A percentile compares a stretch with the other conserved stretches of the same genome.
These are phyloP conservation scores for Strix uralensis DNA, from an alignment of 2,113 vertebrate species.

Conservation along the genomic window DNA sequence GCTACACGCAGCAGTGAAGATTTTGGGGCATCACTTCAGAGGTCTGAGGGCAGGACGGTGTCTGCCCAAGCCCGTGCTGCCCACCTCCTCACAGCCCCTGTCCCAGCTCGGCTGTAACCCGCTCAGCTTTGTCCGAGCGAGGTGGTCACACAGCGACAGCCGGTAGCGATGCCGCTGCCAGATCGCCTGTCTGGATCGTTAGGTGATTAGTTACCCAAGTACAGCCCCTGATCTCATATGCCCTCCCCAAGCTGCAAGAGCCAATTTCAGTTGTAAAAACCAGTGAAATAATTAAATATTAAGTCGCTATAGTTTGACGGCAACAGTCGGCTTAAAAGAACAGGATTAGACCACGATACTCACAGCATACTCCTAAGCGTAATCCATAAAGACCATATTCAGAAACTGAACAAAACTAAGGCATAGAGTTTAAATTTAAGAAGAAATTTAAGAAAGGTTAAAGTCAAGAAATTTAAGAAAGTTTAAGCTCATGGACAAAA, in stretches of 20 bases:
- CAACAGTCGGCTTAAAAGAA: neutral
- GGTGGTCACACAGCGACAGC: neutral
- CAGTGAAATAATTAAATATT: neutral
- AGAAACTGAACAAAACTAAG: neutral
- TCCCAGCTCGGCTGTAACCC: neutral
- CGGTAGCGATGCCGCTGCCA: rapidly evolving
- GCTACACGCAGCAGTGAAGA: neutral
- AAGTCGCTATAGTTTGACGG: neutral
- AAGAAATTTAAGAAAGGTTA: neutral
- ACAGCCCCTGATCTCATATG: neutral
- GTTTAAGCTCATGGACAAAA: neutral
- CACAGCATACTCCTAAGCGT: neutral
- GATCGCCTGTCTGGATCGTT: rapidly evolving
- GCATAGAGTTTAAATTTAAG: neutral
- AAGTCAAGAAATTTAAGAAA: neutral
- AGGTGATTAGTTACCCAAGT: neutral
- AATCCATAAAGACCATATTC: neutral
- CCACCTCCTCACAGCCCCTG: neutral
- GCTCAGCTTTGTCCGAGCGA: rapidly evolving
- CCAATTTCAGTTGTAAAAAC: neutral
- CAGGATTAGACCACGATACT: neutral
- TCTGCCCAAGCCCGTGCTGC: rapidly evolving
- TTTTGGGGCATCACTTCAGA: neutral
- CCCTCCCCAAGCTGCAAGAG: neutral
- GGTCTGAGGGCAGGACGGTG: rapidly evolving